Percentiles rank a stretch among this genome's conserved stretches.
Evolutionary conservation across 2,888 invertebrate genomes (phyloP).

Genomic region (Sphaeridia pumilis): DNA sequence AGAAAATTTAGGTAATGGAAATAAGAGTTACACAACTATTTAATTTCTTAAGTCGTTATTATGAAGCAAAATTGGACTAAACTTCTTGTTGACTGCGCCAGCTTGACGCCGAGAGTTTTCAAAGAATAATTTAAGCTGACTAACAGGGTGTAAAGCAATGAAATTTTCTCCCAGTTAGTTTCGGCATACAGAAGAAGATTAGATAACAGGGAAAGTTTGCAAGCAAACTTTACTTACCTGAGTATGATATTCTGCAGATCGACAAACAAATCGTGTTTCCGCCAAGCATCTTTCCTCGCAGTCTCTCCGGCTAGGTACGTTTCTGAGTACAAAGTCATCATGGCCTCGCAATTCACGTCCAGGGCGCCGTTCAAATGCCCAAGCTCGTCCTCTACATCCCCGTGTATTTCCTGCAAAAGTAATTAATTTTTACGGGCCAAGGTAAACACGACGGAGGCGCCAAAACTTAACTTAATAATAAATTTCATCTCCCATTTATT

Average conservation of each 20-base stretch:
- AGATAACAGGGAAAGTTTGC: background rate
- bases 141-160: background rate
- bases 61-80: background rate
- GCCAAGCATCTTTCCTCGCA: conserved; percentile 44
- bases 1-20: background rate
- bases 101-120: background rate
- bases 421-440: background rate
- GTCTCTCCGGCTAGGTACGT: conserved; percentile 44
- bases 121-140: background rate
- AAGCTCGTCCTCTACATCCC: conserved; percentile 40
- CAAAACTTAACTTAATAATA: conserved; percentile 1
- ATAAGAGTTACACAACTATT: too few relatives aligned
- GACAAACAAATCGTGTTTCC: conserved; percentile 40
- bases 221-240: conserved; percentile 22
- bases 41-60: too few relatives aligned
- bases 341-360: conserved; percentile 43
- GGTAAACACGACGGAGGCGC: background rate
- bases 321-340: conserved; percentile 41
- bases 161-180: too few relatives aligned
- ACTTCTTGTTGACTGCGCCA: background rate
- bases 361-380: conserved; percentile 45
- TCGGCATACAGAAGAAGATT: background rate
- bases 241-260: conserved; percentile 46
- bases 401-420: conserved; percentile 16
- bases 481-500: conserved; percentile 2